Evolutionary conservation across 2,888 invertebrate species (phyloP), one percentile per base, ranked within the genome.

Genomic region (Euclidia mi): DNA sequence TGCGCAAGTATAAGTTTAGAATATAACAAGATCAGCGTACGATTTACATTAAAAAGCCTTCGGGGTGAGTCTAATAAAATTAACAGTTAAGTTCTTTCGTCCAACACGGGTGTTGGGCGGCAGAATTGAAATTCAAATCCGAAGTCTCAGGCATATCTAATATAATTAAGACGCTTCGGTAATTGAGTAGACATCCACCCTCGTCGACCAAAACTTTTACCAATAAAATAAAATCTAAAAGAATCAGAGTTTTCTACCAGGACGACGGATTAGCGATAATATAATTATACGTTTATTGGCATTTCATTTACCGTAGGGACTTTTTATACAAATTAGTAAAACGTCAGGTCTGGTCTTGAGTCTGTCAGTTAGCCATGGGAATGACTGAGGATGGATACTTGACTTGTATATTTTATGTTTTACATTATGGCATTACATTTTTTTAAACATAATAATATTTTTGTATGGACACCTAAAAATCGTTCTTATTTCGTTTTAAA

Each of bases 51-150:
- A 85, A 86, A 88, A 87, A 85, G 84, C 79, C 82, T 80, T 83
- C 75, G 71, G 42, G 82, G 81, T 74, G 79, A 80, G 71, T 82
- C 82, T 90, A 91, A 92, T 89, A 79, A 88, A 91, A 91, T 93
- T 90, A 90, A 88, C 89, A 82, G 84, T 87, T 89, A 84, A 58
- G 86, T 90, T 88, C 86, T 83, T 82, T 79, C 73, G 72, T 76
- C 52, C 52, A 82, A 82, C 80, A 82, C 82, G 71, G 71, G 79
- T 83, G 84, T 78, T 78, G 78, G 82, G 80, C 73, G 79, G 71
- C 80, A 60, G 82, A 85, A 92, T 93, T 92, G 91, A 90, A 92
- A 92, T 94, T 93, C 90, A 92, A 93, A 93, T 92, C 79, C 84
- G 76, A 78, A 82, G 87, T 84, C 84, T 88, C 82, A 62, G 81